These are phyloP conservation scores for Mylabris sibirica DNA, from an alignment of 2,888 invertebrate genomes.

Conservation along the genomic window DNA sequence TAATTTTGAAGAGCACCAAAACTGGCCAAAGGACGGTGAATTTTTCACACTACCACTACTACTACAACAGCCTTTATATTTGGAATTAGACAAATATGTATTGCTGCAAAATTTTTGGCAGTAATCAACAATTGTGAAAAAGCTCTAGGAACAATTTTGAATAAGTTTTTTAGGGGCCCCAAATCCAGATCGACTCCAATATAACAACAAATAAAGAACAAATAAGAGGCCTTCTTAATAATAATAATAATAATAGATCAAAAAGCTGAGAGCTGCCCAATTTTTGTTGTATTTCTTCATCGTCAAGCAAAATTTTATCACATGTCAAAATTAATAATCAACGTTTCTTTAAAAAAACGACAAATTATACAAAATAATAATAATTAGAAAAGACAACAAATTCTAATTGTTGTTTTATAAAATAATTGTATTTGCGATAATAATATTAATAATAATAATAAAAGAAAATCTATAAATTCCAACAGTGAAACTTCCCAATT, in stretches of 20 bases:
- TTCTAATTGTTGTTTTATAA: conserved; percentile 24
- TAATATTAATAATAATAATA: conserved; percentile 31
- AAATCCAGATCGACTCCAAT: too few relatives aligned
- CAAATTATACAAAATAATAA: not conserved
- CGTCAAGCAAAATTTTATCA: not conserved
- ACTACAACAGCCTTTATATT: too few relatives aligned
- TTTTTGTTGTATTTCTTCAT: not conserved
- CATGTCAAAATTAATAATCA: conserved; percentile 15
- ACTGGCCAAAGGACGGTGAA: too few relatives aligned
- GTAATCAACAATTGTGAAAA: too few relatives aligned
- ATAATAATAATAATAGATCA: not conserved
- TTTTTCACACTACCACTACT: too few relatives aligned
- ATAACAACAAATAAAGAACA: too few relatives aligned
- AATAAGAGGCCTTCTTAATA: not conserved
- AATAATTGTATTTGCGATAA: conserved; percentile 42
- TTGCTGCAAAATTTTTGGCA: too few relatives aligned
- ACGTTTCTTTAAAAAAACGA: conserved; percentile 14
- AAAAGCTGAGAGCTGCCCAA: conserved; percentile 24
- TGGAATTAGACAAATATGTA: too few relatives aligned
- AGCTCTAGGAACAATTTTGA: too few relatives aligned
- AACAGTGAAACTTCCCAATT: conserved; percentile 31
- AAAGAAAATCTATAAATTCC: conserved; percentile 35
- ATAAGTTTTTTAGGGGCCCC: too few relatives aligned
- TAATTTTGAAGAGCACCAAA: too few relatives aligned
- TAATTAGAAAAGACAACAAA: conserved; percentile 2